phyloP scores from a whole-genome alignment of 2,797 vertebrate species.

The Melanotaenia trifasciata region DNA sequence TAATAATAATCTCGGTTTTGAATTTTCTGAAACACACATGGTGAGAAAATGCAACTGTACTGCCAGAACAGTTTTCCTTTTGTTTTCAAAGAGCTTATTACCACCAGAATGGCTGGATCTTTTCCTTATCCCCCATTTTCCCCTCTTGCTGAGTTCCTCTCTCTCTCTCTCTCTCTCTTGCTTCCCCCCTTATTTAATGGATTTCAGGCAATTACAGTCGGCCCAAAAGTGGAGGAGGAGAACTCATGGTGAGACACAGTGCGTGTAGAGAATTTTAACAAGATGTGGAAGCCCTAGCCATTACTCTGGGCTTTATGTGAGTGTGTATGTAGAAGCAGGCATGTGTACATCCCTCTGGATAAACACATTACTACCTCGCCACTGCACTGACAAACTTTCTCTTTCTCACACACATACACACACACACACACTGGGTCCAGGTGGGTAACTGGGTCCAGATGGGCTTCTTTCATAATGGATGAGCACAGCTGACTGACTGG shows the following conservation, averaged over 20 bases:
- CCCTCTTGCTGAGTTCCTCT: constrained; percentile 45
- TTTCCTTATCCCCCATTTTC: constrained; percentile 51
- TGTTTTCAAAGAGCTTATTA: constrained; percentile 79
- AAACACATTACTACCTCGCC: constrained; percentile 37
- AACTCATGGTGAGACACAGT: constrained; percentile 54
- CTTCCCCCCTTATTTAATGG: constrained; percentile 70
- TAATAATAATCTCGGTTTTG: constrained; percentile 73
- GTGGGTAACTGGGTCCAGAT: constrained; percentile 80
- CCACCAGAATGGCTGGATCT: constrained; percentile 65
- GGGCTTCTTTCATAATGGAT: constrained; percentile 73
- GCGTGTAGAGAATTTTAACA: constrained; percentile 79
- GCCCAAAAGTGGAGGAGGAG: constrained; percentile 65
- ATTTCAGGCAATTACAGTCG: constrained; percentile 80
- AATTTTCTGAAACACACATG: constrained; percentile 67
- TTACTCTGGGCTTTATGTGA: constrained; percentile 26
- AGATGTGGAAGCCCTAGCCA: constrained; percentile 76
- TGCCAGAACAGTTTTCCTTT: constrained; percentile 73
- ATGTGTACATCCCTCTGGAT: constrained; percentile 37
- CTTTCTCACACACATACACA: constrained; percentile 42
- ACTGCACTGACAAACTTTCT: constrained; percentile 50
- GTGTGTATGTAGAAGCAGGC: constrained; percentile 14
- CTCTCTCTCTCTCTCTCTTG: constrained; percentile 10
- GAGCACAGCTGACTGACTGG: constrained; percentile 77
- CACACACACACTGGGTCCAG: constrained; percentile 57
- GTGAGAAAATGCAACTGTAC: constrained; percentile 60